A percentile compares a stretch with the other conserved stretches of the same genome.
These are phyloP conservation scores for Dendrophyllia cribrosa DNA, from an alignment of 64 coral and sea anemone genomes.

Conservation along the genomic window DNA sequence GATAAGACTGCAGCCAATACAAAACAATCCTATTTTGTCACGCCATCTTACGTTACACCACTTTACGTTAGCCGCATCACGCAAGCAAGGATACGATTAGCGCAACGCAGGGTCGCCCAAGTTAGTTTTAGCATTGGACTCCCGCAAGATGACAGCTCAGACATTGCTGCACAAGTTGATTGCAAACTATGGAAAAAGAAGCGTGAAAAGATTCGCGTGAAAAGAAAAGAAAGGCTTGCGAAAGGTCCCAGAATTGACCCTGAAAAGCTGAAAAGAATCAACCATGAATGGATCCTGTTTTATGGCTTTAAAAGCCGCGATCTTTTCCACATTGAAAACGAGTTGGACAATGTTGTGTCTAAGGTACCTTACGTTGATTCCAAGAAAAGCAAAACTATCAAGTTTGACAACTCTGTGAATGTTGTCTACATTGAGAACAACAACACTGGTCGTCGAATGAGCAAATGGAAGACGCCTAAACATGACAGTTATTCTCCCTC, in stretches of 20 bases:
- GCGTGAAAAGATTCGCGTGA: constrained; percentile 1
- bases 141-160: not conserved
- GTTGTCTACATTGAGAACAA: constrained; percentile 3
- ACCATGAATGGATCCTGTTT: constrained; percentile 11
- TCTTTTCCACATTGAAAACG: constrained; percentile 45
- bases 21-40: not conserved
- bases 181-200: constrained; percentile 8
- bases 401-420: constrained; percentile 16
- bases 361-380: not conserved
- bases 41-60: not conserved
- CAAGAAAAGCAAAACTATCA: constrained; percentile 8
- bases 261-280: constrained; percentile 8
- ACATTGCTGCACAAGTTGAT: not conserved
- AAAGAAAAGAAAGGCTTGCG: constrained; percentile 4
- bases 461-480: not conserved
- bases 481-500: not conserved
- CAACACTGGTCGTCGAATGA: constrained; percentile 31
- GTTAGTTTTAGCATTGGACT: not conserved
- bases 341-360: not conserved
- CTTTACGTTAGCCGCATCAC: constrained; percentile 28
- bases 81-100: constrained; percentile 7
- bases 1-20: not conserved
- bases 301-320: constrained; percentile 25
- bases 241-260: constrained; percentile 28
- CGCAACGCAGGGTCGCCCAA: not conserved